Evolutionary conservation across 2,888 invertebrate species (phyloP).

Genomic region (Cataglyphis livida): DNA sequence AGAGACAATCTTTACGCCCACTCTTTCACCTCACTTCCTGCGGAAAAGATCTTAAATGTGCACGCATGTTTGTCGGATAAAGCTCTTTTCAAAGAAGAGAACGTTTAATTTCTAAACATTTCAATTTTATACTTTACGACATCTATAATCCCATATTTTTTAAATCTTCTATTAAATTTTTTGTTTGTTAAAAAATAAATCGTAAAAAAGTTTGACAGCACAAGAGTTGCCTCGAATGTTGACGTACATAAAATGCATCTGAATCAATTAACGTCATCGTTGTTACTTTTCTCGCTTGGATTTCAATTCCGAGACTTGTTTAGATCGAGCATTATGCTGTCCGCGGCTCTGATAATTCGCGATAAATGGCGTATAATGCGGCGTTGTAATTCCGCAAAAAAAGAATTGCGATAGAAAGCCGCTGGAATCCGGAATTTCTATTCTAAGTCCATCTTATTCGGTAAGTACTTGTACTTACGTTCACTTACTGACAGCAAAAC

Average conservation of each 20-base stretch:
- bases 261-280: background rate
- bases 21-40: constrained; percentile 42
- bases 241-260: background rate
- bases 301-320: constrained; percentile 3
- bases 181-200: background rate
- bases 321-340: background rate
- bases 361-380: constrained; percentile 27
- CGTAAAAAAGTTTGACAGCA: background rate
- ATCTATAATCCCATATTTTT: background rate
- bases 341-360: background rate
- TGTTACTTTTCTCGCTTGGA: constrained; percentile 10
- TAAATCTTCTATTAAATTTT: background rate
- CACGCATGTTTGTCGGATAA: background rate
- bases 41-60: constrained; percentile 23
- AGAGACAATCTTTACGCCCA: constrained; percentile 12
- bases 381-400: constrained; percentile 18
- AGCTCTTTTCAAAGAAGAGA: background rate
- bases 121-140: background rate
- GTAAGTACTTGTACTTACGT: constrained; percentile 2
- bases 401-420: constrained; percentile 66
- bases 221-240: background rate
- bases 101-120: background rate
- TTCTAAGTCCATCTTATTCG: constrained; percentile 50
- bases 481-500: constrained; percentile 32
- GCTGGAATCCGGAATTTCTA: constrained; percentile 67